Base-by-base conservation (phyloP, 1,140 invertebrate genomes). In the Lamellibrachia luymesi region DNA sequence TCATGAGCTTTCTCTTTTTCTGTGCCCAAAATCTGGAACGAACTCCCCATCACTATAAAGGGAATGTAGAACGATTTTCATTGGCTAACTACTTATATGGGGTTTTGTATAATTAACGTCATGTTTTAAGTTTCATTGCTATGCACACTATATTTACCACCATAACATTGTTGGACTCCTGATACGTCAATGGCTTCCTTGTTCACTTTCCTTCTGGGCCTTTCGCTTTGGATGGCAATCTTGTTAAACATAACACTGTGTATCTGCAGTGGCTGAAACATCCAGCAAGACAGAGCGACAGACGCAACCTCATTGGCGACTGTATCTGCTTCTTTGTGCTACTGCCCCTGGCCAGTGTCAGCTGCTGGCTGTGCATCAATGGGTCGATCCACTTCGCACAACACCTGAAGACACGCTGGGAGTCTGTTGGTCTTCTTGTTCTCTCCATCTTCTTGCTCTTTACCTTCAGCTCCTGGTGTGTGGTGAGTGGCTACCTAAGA, bases 351-450 rank as follows among this genome's bases (percentile, higher is more conserved):
- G 97, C 97, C 50, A 90, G 96, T 0, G 94, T 96, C 50, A 96
- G 97, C 22, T 95, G 96, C 10, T 97, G 97, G 94, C 95, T 97
- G 7, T 97, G 97, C 94, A 95, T 95, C 4, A 94, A 96, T 22
- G 97, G 97, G 25, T 96, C 97, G 27, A 80, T 92, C 7, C 38
- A 91, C 1, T 92, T 56, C 49, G 90, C 92, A 17, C 93, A 90
- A 17, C 91, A 92, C 4, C 8, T 50, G 7, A 56, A 92, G 27
- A 50, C 91, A 38, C 94, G 96, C 90, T 97, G 97, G 97, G 97
- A 97, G 95, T 96, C 96, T 13, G 95, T 95, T 38, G 97, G 97
- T 27, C 95, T 97, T 4, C 95, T 95, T 91, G 92, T 92, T 38
- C 94, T 96, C 6, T 94, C 94, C 10, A n/a, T 95, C 13, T 93